phyloP scores from a whole-genome alignment of 92 coral and sea anemone genomes.

The Pocillopora meandrina region DNA sequence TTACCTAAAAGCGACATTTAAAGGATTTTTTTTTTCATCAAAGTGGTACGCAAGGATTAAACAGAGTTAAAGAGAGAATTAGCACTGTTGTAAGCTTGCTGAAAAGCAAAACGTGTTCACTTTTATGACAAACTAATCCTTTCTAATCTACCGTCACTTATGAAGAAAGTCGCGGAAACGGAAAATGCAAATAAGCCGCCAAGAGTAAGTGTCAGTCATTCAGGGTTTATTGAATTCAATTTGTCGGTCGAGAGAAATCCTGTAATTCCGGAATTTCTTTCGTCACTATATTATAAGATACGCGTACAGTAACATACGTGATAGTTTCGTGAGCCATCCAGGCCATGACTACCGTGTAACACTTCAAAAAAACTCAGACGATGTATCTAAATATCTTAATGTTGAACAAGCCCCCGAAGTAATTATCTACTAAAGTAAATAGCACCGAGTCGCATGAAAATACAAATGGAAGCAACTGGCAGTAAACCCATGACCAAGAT shows the following conservation, averaged over 20 bases:
- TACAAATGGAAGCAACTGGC: slow-evolving; percentile 9
- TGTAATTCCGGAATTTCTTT: background rate
- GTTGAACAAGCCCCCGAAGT: background rate
- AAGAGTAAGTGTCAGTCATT: background rate
- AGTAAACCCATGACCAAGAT: slow-evolving; percentile 22
- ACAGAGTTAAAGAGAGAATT: background rate
- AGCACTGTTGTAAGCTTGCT: background rate
- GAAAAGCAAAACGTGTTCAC: background rate
- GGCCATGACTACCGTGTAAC: background rate
- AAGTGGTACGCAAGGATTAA: background rate
- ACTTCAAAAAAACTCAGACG: background rate
- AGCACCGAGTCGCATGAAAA: background rate
- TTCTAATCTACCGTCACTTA: slow-evolving; percentile 5
- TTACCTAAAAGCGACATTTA: background rate
- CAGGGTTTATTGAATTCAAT: slow-evolving; percentile 2
- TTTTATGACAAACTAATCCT: slow-evolving; percentile 22
- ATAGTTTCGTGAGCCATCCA: background rate
- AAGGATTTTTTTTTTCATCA: background rate
- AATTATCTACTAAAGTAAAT: background rate
- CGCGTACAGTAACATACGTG: background rate
- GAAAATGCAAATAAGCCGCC: slow-evolving; percentile 23
- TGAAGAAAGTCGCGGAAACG: background rate
- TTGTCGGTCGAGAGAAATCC: background rate
- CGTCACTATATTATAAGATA: background rate
- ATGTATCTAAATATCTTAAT: background rate